Percentiles rank a stretch among this genome's conserved stretches.
Evolutionary conservation across 64 coral and sea anemone genomes (phyloP).

Genomic region (Catalaphyllia jardinei): DNA sequence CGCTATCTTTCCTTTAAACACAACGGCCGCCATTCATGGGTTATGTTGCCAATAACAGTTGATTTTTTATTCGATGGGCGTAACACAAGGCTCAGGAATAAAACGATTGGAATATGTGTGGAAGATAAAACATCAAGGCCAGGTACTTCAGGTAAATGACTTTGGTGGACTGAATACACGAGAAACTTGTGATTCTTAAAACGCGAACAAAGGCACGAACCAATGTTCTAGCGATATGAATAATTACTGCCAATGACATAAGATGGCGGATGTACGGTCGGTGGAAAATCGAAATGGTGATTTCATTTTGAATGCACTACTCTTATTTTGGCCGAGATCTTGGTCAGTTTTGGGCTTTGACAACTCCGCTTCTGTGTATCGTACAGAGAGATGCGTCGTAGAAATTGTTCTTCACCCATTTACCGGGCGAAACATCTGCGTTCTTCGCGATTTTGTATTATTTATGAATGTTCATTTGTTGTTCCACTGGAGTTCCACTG

Average conservation of each 20-base stretch:
- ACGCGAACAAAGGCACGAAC: constrained; percentile 72
- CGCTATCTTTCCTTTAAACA: constrained; percentile 36
- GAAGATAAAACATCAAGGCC: constrained; percentile 14
- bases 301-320: background rate
- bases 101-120: constrained; percentile 36
- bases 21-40: constrained; percentile 38
- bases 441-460: constrained; percentile 85
- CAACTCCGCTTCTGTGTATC: background rate
- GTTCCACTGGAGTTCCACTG: constrained; percentile 57
- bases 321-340: background rate
- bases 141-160: constrained; percentile 1
- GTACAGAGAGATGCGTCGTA: constrained; percentile 27
- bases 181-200: constrained; percentile 52
- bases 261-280: constrained; percentile 36
- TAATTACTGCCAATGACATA: constrained; percentile 78
- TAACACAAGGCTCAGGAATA: constrained; percentile 35
- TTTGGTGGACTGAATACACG: constrained; percentile 1
- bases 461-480: constrained; percentile 98
- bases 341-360: background rate
- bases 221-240: constrained; percentile 70
- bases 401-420: constrained; percentile 60
- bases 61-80: constrained; percentile 55
- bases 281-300: constrained; percentile 55
- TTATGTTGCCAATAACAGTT: constrained; percentile 56
- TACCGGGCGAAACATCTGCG: constrained; percentile 75